Conservation (phyloP, 2,797 vertebrate species). For the Anableps anableps region DNA sequence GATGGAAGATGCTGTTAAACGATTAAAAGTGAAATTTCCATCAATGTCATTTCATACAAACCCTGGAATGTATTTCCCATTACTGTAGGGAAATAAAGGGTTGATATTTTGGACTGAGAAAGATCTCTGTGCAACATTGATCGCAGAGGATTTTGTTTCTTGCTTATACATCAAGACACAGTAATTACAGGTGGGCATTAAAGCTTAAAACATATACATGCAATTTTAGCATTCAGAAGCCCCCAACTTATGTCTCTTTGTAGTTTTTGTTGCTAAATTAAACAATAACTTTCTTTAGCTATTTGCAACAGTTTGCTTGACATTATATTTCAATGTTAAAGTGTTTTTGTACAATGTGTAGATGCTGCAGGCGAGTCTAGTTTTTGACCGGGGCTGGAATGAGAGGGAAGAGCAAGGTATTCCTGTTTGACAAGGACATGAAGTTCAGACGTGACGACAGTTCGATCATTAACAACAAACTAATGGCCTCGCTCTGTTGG, state of each 20-base stretch:
- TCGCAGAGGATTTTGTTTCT: neutral
- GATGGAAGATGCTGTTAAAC: neutral
- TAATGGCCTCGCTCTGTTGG: neutral
- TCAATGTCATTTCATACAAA: slow-evolving; percentile 22
- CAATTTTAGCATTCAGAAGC: neutral
- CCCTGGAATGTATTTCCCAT: slow-evolving; percentile 1
- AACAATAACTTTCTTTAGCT: neutral
- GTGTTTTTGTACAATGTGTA: slow-evolving; percentile 24
- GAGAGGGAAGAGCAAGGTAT: slow-evolving; percentile 19
- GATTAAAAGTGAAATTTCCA: neutral
- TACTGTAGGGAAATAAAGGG: slow-evolving; percentile 25
- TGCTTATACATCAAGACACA: slow-evolving; percentile 4
- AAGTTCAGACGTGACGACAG: neutral
- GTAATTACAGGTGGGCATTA: neutral
- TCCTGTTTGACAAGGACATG: slow-evolving; percentile 30
- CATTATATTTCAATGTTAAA: slow-evolving; percentile 23
- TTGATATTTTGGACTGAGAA: slow-evolving; percentile 14
- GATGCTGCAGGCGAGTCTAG: slow-evolving; percentile 9
- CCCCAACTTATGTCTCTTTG: neutral
- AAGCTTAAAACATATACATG: neutral
- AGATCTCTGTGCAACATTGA: neutral
- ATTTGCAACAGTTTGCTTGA: neutral
- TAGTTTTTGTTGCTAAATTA: neutral
- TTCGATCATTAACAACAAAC: slow-evolving; percentile 6
- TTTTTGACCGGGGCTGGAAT: slow-evolving; percentile 7